Percentiles rank a stretch among this genome's conserved stretches.
phyloP scores from a whole-genome alignment of 92 coral and sea anemone genomes.

The Actinernus sp. region DNA sequence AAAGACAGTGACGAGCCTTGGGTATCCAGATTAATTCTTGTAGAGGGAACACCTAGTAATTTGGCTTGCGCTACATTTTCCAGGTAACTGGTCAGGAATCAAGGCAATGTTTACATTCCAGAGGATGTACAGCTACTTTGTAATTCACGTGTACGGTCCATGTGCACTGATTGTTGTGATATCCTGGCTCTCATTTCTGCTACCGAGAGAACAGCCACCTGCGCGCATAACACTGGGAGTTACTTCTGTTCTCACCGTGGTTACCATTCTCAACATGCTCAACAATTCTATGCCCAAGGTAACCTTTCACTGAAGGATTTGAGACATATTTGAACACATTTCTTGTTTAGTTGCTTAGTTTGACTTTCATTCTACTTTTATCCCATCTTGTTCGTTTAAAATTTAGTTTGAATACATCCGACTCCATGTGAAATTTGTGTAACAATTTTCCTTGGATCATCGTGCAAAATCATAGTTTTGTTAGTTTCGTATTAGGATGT shows the following conservation, averaged over 20 bases:
- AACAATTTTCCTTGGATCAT: background rate
- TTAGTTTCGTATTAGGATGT: too few relatives aligned
- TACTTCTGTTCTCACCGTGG: slow-evolving; percentile 94
- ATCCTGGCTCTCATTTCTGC: slow-evolving; percentile 92
- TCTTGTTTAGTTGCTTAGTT: background rate
- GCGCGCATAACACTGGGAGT: slow-evolving; percentile 98
- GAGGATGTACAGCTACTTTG: slow-evolving; percentile 92
- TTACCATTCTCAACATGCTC: slow-evolving; percentile 92
- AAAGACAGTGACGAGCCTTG: too few relatives aligned
- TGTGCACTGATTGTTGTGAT: slow-evolving; percentile 90
- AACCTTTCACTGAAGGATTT: too few relatives aligned
- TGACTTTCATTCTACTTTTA: too few relatives aligned
- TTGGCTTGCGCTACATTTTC: background rate
- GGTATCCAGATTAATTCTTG: too few relatives aligned
- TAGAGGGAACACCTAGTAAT: background rate
- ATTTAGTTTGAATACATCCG: too few relatives aligned
- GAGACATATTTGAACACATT: too few relatives aligned
- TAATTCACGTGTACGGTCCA: slow-evolving; percentile 98
- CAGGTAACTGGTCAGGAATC: slow-evolving; percentile 94
- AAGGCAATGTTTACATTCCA: slow-evolving; percentile 80
- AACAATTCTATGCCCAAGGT: slow-evolving; percentile 99
- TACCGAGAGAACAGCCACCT: slow-evolving; percentile 95
- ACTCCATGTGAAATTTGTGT: too few relatives aligned
- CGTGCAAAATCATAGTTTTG: background rate
- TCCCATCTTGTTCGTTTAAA: too few relatives aligned